Evolutionary conservation across 2,797 vertebrate genomes (phyloP), one percentile per base, ranked within the genome.

Genomic region (Lates japonicus): DNA sequence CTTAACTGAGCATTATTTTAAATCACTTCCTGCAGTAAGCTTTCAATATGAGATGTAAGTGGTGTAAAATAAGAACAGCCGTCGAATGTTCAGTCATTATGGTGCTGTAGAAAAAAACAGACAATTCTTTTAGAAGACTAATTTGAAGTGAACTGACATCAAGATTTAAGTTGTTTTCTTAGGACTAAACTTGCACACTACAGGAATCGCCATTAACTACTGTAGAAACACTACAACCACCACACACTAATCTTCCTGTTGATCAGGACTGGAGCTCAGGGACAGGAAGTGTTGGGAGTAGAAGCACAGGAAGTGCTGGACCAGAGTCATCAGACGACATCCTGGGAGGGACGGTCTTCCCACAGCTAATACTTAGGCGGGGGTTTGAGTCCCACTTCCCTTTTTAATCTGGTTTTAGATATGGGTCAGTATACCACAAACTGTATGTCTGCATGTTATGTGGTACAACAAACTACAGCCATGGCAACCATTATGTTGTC

Each of bases 201-300:
- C 65, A 73, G 64, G 33, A 58, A 42, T 55, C 49, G 33, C 66
- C 3, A 33, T 46, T 9, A 66, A 67, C 19, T 10, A 5, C 14
- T 22, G 19, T 42, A 41, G 29, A 44, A 48, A 73, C 35, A 22
- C 29, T 9, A 5, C 51, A 22, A 74, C 70, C 41, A 62, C 44
- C 2, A 46, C 31, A 54, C 37, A 68, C 49, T 86, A 90, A 94
- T 95, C 93, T 93, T 91, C 86, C 85, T 93, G 93, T 85, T 94
- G 86, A 94, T 95, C 93, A 84, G 83, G 81, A 85, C 80, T 69
- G 68, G 76, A 71, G 85, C 86, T 84, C 77, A 71, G 86, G 70
- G 89, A 92, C 91, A 95, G 95, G 95, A 96, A 95, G 90, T 81
- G 78, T 55, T 86, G 83, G 83, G 90, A 92, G 92, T 92, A 92